These are phyloP conservation scores for Melierax canorus DNA, from an alignment of 2,113 vertebrate species.

Conservation along the genomic window DNA sequence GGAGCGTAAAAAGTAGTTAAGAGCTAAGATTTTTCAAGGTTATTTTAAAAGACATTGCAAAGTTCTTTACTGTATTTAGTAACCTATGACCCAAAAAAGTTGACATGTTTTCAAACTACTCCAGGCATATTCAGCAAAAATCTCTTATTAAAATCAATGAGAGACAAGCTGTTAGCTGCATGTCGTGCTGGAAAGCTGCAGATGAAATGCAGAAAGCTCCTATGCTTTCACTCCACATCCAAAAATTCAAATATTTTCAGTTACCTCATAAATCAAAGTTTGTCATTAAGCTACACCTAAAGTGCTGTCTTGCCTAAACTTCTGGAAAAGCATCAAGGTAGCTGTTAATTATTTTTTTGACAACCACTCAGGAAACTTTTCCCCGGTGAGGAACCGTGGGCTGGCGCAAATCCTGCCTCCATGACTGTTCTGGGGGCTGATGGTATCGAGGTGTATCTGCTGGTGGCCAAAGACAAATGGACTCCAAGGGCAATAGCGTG, in stretches of 20 bases:
- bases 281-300: not conserved
- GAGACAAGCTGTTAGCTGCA: not conserved
- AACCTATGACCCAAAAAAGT: not conserved
- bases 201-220: not conserved
- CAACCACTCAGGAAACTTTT: not conserved
- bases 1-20: not conserved
- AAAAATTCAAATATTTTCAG: not conserved
- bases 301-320: not conserved
- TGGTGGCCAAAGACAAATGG: not conserved
- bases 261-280: slow-evolving; percentile 36
- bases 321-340: not conserved
- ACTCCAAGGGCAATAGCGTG: fast-evolving
- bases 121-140: not conserved
- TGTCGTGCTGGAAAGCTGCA: not conserved
- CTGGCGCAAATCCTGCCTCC: not conserved
- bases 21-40: not conserved
- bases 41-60: not conserved
- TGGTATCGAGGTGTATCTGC: fast-evolving
- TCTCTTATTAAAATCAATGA: not conserved
- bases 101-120: not conserved
- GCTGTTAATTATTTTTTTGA: not conserved
- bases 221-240: not conserved
- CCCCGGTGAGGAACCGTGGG: not conserved
- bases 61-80: not conserved
- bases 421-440: not conserved